These are phyloP conservation scores for Eristalis pertinax DNA, from an alignment of 2,888 invertebrate genomes.

Conservation along the genomic window DNA sequence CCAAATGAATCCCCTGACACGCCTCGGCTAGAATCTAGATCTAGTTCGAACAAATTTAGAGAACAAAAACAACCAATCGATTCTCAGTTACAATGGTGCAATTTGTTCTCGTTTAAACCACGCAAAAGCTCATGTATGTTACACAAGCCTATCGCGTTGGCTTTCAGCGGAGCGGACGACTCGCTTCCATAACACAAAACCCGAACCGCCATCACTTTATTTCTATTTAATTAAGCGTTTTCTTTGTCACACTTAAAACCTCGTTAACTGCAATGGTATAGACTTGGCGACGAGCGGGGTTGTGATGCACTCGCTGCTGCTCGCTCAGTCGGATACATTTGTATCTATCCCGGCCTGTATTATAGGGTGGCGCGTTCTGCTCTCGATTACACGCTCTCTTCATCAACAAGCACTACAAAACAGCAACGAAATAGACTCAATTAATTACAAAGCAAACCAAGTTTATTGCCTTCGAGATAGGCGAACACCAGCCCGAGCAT, in stretches of 20 bases:
- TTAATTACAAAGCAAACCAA: slow-evolving; percentile 65
- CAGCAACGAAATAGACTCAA: slow-evolving; percentile 64
- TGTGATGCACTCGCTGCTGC: not conserved
- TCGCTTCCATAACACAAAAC: not conserved
- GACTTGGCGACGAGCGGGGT: slow-evolving; percentile 11
- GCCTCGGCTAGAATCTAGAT: not conserved
- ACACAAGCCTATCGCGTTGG: not conserved
- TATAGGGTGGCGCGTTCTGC: slow-evolving; percentile 13
- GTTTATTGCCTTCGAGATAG: slow-evolving; percentile 65
- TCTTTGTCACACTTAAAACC: slow-evolving; percentile 60
- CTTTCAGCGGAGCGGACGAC: not conserved
- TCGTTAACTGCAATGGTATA: slow-evolving; percentile 30
- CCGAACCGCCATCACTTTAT: slow-evolving; percentile 17
- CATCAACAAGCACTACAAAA: slow-evolving; percentile 26
- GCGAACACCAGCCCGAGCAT: slow-evolving; percentile 18
- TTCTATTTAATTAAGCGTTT: slow-evolving; percentile 57
- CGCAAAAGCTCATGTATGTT: slow-evolving; percentile 18
- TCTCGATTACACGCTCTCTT: slow-evolving; percentile 45
- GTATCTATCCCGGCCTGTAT: not conserved
- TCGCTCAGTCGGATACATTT: slow-evolving; percentile 11
- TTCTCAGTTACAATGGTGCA: slow-evolving; percentile 6
- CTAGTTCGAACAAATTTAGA: too few relatives aligned
- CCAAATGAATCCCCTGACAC: not conserved
- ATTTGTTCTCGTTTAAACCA: slow-evolving; percentile 21
- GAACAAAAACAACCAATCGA: slow-evolving; percentile 35